Evolutionary conservation across 2,113 vertebrate genomes (phyloP).

Genomic region (Sinocyclocheilus anophthalmus): DNA sequence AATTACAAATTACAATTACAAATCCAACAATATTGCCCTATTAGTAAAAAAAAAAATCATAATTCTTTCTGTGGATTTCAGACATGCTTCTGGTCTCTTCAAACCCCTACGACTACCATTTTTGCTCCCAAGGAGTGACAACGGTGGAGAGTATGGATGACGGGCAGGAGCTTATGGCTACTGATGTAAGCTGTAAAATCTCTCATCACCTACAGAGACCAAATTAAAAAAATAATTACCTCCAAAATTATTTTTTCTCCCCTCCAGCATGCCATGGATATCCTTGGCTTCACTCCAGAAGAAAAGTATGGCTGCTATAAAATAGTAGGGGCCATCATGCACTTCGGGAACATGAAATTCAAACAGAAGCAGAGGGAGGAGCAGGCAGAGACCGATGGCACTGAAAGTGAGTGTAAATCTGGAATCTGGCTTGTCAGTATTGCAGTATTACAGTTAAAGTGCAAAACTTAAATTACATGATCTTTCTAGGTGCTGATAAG

Average conservation of each 20-base stretch:
- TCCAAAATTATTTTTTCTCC: neutral
- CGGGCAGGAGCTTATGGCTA: constrained; percentile 85
- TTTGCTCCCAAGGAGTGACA: constrained; percentile 92
- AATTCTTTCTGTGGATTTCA: constrained; percentile 61
- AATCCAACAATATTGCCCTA: neutral
- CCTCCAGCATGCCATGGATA: constrained; percentile 90
- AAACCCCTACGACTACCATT: constrained; percentile 94
- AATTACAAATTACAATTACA: neutral
- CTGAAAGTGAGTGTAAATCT: constrained; percentile 82
- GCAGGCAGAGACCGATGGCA: constrained; percentile 90
- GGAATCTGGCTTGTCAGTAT: neutral
- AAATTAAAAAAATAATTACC: neutral
- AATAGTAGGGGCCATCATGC: constrained; percentile 92
- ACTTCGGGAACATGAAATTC: constrained; percentile 98
- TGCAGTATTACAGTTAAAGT: neutral
- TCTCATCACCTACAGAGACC: neutral
- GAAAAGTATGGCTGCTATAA: constrained; percentile 94
- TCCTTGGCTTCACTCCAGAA: constrained; percentile 86
- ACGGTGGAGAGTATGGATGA: constrained; percentile 91
- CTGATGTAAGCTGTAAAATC: constrained; percentile 77
- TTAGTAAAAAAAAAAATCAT: neutral
- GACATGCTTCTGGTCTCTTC: constrained; percentile 92
- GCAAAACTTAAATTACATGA: neutral
- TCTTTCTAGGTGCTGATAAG: constrained; percentile 86
- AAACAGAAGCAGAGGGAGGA: constrained; percentile 94